These are phyloP conservation scores for Julus scandinavius DNA, from an alignment of 2,888 invertebrate species.

Conservation along the genomic window DNA sequence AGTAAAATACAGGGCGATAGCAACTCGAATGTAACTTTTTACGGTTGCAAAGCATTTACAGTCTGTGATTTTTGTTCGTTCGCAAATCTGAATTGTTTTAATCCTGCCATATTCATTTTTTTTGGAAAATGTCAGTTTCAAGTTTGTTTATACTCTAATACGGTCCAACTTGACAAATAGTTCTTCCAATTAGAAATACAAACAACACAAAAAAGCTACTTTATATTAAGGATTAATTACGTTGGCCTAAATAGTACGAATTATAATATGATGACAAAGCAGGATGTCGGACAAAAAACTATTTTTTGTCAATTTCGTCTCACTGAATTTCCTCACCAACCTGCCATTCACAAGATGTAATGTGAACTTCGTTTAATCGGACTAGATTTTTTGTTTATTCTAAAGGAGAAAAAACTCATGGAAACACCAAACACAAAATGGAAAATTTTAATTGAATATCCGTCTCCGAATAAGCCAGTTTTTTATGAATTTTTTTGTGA, in stretches of 20 bases:
- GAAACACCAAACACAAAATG: not conserved
- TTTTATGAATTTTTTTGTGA: not conserved
- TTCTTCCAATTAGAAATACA: not conserved
- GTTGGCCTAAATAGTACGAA: conserved; percentile 27
- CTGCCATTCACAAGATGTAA: not conserved
- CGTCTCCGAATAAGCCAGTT: not conserved
- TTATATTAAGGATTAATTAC: not conserved
- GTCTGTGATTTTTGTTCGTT: no score
- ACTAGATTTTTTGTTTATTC: not conserved
- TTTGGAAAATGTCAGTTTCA: not conserved
- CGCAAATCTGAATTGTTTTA: no score
- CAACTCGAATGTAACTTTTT: not conserved
- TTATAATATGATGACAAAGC: conserved; percentile 27
- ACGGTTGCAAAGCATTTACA: not conserved
- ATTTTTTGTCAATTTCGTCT: not conserved
- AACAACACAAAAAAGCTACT: not conserved
- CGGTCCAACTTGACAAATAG: not conserved
- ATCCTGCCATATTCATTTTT: not conserved
- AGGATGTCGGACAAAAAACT: not conserved
- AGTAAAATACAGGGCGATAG: not conserved
- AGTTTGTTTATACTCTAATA: not conserved
- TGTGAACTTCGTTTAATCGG: not conserved
- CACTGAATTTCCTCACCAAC: not conserved
- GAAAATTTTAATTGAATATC: not conserved
- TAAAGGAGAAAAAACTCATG: not conserved